Evolutionary conservation across 92 coral and sea anemone genomes (phyloP), one percentile per base, ranked within the genome.

Genomic region (Micromussa lordhowensis): DNA sequence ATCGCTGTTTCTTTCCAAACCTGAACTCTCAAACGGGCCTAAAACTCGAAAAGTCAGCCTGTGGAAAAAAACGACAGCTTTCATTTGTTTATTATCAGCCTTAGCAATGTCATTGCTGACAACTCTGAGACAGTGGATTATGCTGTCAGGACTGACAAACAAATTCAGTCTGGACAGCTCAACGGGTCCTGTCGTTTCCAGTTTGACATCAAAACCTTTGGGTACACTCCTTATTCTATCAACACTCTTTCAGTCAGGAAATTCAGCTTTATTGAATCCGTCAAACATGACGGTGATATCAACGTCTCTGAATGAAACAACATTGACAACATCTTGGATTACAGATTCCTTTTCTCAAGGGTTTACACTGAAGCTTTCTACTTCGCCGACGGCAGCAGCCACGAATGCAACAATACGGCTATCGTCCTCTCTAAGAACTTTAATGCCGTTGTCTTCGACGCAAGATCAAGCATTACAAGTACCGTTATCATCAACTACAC

Each of bases 141-240:
- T 2, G 18, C 69, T 44, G 48, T 74, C 81, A 57, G 35, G 34
- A 72, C 24, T 24, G 26, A 83, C 34, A 40, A 35, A n/a, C 19
- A 84, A 36, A 30, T 17, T 58, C 57, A 73, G 35, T 14, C 26
- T 40, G 12, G 22, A 12, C 61, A 55, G 24, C 38, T 73, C 54
- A 12, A 35, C 3, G 58, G 22, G 35, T 34, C 26, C 68, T 57
- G 36, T 75, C 4, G n/a, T 32, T 48, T 54, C 80, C 19, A 55
- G 49, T 31, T 36, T 35, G 24, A n/a, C 80, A 38, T 53, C 44
- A 63, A 84, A 73, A 19, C 44, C 55, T 24, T 31, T 57, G 68
- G 72, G 71, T 74, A 35, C 81, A 16, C 72, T 84, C 0, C 75
- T 84, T 26, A 49, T 84, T 35, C 53, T 84, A 48, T 57, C 16